A percentile compares a stretch with the other conserved stretches of the same genome.
Evolutionary conservation across 64 coral and sea anemone species (phyloP).

Genomic region (Dendronephthya gigantea): DNA sequence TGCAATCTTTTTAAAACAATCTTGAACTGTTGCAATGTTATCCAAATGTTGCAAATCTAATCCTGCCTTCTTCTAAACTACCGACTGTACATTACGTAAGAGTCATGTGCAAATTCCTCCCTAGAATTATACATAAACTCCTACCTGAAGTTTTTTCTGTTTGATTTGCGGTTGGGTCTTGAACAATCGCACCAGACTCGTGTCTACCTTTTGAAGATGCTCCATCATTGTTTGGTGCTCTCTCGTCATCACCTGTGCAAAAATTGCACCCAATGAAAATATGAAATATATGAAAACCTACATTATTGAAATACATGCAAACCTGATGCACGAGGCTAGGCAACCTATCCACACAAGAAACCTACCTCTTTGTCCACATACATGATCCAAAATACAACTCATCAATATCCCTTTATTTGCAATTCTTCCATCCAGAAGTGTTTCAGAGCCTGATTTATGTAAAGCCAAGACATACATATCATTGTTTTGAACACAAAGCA

Average conservation of each 20-base stretch:
- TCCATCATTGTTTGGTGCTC: not conserved
- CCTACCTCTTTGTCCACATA: not conserved
- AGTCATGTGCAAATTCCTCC: not conserved
- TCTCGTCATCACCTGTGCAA: not conserved
- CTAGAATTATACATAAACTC: not conserved
- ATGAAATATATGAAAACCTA: no score
- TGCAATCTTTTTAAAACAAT: no score
- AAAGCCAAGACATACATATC: not conserved
- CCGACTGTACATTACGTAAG: no score
- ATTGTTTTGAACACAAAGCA: not conserved
- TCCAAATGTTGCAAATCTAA: no score
- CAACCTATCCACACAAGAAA: no score
- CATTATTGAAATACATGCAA: no score
- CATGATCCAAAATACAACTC: not conserved
- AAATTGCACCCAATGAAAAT: no score
- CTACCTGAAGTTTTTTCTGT: not conserved
- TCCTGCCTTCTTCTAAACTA: no score
- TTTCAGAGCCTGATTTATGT: not conserved
- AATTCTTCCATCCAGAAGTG: not conserved
- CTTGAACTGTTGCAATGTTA: no score
- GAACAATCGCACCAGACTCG: not conserved
- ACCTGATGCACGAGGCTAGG: no score
- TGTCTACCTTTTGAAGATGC: not conserved
- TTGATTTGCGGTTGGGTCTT: not conserved
- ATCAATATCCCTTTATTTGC: constrained; percentile 6